These are phyloP conservation scores for Mesitornis unicolor DNA, from an alignment of 2,113 vertebrate genomes.

Conservation along the genomic window DNA sequence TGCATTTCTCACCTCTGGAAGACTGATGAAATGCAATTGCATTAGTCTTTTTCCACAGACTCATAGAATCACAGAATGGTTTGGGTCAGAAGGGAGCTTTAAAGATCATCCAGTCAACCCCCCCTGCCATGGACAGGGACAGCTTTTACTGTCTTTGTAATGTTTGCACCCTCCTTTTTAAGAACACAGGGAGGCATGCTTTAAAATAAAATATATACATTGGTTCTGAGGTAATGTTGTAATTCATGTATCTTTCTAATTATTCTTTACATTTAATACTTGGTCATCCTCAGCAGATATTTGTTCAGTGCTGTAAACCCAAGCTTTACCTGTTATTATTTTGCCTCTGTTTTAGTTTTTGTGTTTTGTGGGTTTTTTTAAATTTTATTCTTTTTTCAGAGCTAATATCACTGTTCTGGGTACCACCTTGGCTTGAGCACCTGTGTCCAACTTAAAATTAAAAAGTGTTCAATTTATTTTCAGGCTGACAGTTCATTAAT, in stretches of 20 bases:
- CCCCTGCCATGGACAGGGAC: not conserved
- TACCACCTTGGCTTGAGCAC: not conserved
- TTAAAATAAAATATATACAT: not conserved
- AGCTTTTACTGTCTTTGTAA: not conserved
- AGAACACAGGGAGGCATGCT: rapidly evolving
- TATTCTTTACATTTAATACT: not conserved
- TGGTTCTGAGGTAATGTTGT: not conserved
- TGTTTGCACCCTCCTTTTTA: not conserved
- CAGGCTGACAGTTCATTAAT: slow-evolving; percentile 39
- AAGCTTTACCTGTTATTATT: not conserved
- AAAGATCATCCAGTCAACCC: not conserved
- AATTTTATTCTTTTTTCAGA: not conserved
- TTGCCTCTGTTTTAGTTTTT: not conserved
- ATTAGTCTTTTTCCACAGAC: not conserved
- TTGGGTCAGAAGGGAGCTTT: not conserved
- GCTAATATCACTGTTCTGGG: not conserved
- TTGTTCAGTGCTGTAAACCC: not conserved
- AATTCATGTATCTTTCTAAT: not conserved
- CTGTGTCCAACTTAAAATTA: slow-evolving; percentile 27
- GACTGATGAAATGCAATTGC: not conserved
- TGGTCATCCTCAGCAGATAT: not conserved
- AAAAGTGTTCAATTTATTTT: slow-evolving; percentile 40
- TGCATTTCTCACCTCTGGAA: not conserved
- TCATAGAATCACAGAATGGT: not conserved
- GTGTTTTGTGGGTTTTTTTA: not conserved